Evolutionary conservation across 2,113 vertebrate species (phyloP), one percentile per base, ranked within the genome.

Genomic region (Ginglymostoma cirratum): DNA sequence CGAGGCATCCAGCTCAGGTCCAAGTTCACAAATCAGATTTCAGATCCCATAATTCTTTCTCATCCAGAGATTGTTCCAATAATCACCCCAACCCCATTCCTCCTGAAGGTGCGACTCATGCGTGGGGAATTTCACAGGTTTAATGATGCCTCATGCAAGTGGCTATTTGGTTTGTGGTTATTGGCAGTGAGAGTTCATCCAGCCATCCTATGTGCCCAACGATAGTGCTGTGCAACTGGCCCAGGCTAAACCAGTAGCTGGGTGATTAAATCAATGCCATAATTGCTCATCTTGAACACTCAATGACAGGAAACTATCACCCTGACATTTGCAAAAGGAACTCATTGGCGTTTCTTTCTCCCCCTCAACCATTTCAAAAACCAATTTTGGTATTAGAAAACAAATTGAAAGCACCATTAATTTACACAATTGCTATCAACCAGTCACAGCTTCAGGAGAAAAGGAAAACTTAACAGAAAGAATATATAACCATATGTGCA

Each of bases 371-470:
- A 27, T 95, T 76, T 66, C 48, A 38, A 45, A 42, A 70, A 38
- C 38, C 67, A 70, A 72, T 72, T 45, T 52, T 72, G 19, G 21
- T 17, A 94, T 67, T 12, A 94, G 94, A 95, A 70, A 70, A 95
- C 27, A 95, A 70, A 72, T 45, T 95, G 94, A 95, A 42, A 48
- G 52, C 21, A 72, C n/a, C 23, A 10, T 76, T 72, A 52, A 38
- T 70, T 34, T 72, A 48, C 90, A 70, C 23, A 95, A 52, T 10
- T 70, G 66, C 70, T 70, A 95, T 72, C 24, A 12, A 42, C 94
- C 94, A 52, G 94, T 95, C 69, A 45, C 69, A 95, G 67, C 94
- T 45, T 95, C 94, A 76, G 94, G 94, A 95, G 69, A 95, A 95
- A 42, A 61, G 55, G 10, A 61, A 72, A 72, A 76, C 94, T 93